phyloP scores from a whole-genome alignment of 64 coral and sea anemone species.

The Cladopsammia gracilis region DNA sequence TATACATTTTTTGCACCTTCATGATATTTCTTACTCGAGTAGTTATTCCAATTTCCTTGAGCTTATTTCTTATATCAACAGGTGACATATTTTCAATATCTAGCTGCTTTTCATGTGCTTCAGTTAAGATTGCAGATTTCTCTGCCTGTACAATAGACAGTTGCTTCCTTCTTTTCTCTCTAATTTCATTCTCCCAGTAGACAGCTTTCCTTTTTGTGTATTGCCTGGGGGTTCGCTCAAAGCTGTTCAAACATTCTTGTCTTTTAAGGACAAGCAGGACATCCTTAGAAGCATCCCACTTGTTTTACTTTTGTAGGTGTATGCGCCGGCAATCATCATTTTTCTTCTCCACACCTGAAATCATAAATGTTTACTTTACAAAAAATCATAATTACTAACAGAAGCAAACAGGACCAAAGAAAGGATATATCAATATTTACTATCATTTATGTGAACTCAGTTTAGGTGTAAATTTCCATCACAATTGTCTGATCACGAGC shows the following conservation, averaged over 20 bases:
- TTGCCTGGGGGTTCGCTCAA: constrained; percentile 44
- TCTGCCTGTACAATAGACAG: neutral
- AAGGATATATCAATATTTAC: too few relatives aligned
- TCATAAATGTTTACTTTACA: neutral
- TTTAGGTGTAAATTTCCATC: too few relatives aligned
- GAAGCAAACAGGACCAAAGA: too few relatives aligned
- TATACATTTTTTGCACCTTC: constrained; percentile 45
- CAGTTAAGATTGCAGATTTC: neutral
- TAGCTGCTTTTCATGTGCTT: neutral
- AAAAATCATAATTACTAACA: too few relatives aligned
- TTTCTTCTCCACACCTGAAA: constrained; percentile 53
- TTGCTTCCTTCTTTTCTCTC: constrained; percentile 35
- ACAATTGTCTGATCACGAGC: too few relatives aligned
- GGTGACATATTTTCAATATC: constrained; percentile 59
- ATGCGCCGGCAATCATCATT: constrained; percentile 58
- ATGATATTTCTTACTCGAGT: constrained; percentile 35
- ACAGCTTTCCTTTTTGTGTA: constrained; percentile 42
- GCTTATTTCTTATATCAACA: constrained; percentile 11
- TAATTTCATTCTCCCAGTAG: constrained; percentile 50
- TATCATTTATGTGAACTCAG: too few relatives aligned
- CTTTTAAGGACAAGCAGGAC: constrained; percentile 48
- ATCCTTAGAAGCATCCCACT: constrained; percentile 71
- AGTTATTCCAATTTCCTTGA: constrained; percentile 47
- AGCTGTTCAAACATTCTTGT: constrained; percentile 5
- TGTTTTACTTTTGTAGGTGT: constrained; percentile 62